Base-by-base conservation (phyloP, 2,113 vertebrate species). In the Platichthys flesus region DNA sequence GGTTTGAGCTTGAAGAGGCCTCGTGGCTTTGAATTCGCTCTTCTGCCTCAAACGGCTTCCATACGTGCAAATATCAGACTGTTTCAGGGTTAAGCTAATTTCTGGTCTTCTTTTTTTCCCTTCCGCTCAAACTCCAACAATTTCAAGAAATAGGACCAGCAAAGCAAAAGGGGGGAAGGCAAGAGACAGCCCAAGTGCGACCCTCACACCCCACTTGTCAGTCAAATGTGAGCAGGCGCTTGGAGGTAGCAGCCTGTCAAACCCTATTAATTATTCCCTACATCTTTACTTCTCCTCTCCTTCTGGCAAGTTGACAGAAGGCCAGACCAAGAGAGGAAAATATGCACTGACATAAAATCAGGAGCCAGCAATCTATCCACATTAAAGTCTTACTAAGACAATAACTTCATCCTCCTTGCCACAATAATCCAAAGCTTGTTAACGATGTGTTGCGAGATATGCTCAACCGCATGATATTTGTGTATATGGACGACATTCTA, bases 241-340 rank as follows among this genome's bases (percentile, higher is more conserved):
- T 16, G n/a, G 55, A 75, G 40, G 65, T 73, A 72, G 62, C 65
- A 71, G 57, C 31, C 71, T 81, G 78, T 85, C 82, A 77, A 57
- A 76, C 56, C 74, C 57, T 78, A 58, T 86, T 89, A 88, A 90
- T 90, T 87, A 89, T 83, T 76, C 51, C 45, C 61, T 13, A 66
- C 71, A 82, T 74, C 59, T 85, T 66, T 40, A 47, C 67, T 68
- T 47, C 65, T 59, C 24, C 47, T 65, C 54, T 51, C 37, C 18
- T 23, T 52, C 67, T 85, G 78, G 67, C 67, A 70, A 75, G 20
- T 28, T 75, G 76, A 77, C 69, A 78, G 62, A n/a, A 47, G 55
- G 28, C 73, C 57, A 57, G 31, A 57, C 26, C n/a, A 72, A 3
- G 23, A 75, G 21, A n/a, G 9, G 15, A 18, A 62, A 61, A 28